A percentile compares a stretch with the other conserved stretches of the same genome.
phyloP scores from a whole-genome alignment of 2,888 invertebrate genomes.

The Dryadula phaetusa region DNA sequence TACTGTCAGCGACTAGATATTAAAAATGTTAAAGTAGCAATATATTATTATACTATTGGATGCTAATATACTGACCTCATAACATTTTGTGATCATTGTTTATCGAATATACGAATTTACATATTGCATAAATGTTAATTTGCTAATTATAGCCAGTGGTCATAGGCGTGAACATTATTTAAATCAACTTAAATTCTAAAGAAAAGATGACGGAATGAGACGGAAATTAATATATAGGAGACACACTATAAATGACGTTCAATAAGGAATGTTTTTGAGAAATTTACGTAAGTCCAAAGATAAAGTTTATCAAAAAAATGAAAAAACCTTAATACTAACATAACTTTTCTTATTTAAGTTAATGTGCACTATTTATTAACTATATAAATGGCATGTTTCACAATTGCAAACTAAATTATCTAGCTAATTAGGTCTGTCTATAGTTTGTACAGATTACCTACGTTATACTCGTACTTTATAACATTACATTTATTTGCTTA shows the following conservation, averaged over 20 bases:
- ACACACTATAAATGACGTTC: too few relatives aligned
- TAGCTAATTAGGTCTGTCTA: too few relatives aligned
- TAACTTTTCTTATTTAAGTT: too few relatives aligned
- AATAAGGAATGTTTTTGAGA: neutral
- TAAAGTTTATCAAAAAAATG: too few relatives aligned
- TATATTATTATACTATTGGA: conserved; percentile 38
- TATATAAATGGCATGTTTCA: too few relatives aligned
- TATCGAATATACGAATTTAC: conserved; percentile 12
- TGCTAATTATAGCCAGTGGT: conserved; percentile 1
- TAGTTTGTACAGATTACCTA: too few relatives aligned
- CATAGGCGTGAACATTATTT: neutral
- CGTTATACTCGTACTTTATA: neutral
- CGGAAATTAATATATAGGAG: neutral
- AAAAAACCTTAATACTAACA: too few relatives aligned
- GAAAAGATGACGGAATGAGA: neutral
- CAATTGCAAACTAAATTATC: too few relatives aligned
- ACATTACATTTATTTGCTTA: neutral
- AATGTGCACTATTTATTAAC: too few relatives aligned
- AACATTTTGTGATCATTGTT: conserved; percentile 35
- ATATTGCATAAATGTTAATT: conserved; percentile 16
- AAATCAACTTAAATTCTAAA: neutral
- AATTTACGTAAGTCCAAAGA: too few relatives aligned
- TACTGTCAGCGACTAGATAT: conserved; percentile 36
- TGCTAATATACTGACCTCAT: conserved; percentile 40
- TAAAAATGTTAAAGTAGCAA: conserved; percentile 36